Percentiles rank a stretch among this genome's conserved stretches.
These are phyloP conservation scores for Odontophorus gujanensis DNA, from an alignment of 2,113 vertebrate genomes.

Conservation along the genomic window DNA sequence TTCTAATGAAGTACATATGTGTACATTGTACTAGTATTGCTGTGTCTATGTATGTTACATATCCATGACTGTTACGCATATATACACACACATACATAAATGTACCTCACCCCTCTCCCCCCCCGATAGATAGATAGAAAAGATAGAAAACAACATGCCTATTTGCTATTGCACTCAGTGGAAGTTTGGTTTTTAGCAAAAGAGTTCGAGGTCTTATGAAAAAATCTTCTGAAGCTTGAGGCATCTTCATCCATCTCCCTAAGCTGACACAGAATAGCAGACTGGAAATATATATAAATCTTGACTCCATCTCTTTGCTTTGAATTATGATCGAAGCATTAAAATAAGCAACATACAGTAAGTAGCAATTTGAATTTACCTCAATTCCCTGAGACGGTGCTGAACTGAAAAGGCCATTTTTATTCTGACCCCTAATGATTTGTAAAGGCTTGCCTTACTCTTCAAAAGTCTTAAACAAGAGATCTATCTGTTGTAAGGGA, in stretches of 20 bases:
- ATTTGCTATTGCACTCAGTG: background rate
- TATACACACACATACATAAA: background rate
- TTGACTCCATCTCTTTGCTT: background rate
- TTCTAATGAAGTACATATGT: background rate
- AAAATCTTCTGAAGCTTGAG: background rate
- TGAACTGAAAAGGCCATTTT: slow-evolving; percentile 61
- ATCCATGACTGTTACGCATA: too few relatives aligned
- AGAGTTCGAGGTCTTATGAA: background rate
- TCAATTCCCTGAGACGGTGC: slow-evolving; percentile 41
- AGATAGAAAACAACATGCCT: background rate
- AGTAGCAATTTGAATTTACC: slow-evolving; percentile 50
- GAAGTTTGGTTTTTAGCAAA: background rate
- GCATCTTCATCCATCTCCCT: background rate
- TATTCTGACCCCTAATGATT: slow-evolving; percentile 53
- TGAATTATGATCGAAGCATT: slow-evolving; percentile 52
- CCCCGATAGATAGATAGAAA: background rate
- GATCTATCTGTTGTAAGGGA: slow-evolving; percentile 2
- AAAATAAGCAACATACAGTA: slow-evolving; percentile 15
- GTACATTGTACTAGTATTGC: background rate
- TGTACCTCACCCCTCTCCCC: background rate
- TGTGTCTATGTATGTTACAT: background rate
- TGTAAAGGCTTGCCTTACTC: slow-evolving; percentile 39
- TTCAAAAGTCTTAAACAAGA: slow-evolving; percentile 32
- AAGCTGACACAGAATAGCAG: background rate
- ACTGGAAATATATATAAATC: background rate